These are phyloP conservation scores for Tupaia chinensis DNA, from an alignment of 2,113 vertebrate species.

Conservation along the genomic window DNA sequence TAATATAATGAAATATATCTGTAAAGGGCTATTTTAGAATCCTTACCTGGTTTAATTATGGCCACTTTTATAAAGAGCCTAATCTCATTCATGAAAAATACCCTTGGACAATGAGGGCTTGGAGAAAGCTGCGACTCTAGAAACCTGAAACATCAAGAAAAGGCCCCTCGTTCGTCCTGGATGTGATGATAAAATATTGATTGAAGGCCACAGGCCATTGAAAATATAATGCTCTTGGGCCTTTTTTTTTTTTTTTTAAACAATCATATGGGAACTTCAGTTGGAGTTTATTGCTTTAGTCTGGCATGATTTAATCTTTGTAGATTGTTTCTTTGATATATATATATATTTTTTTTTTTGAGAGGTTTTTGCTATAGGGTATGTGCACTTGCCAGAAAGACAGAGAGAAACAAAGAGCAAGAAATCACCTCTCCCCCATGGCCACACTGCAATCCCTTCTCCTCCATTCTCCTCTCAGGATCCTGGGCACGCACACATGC, in stretches of 20 bases:
- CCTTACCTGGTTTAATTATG: background rate
- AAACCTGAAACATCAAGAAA: background rate
- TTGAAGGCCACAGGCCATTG: background rate
- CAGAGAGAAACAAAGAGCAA: too few relatives aligned
- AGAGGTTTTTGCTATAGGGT: too few relatives aligned
- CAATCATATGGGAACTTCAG: background rate
- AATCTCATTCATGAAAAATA: background rate
- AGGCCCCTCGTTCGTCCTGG: background rate
- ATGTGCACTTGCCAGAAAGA: too few relatives aligned
- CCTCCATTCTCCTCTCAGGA: too few relatives aligned
- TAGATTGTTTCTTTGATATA: background rate
- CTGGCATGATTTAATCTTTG: background rate
- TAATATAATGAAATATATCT: background rate
- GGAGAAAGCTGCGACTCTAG: background rate
- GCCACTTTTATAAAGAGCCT: background rate
- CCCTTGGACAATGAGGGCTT: background rate
- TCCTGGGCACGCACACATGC: too few relatives aligned
- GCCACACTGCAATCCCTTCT: too few relatives aligned
- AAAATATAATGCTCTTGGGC: background rate
- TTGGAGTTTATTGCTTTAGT: background rate
- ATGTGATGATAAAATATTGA: background rate
- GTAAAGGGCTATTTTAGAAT: background rate
- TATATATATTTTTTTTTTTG: too few relatives aligned
- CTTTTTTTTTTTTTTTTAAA: background rate
- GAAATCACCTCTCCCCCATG: too few relatives aligned